phyloP scores from a whole-genome alignment of 2,888 invertebrate species.

The Drosophila kokeensis region DNA sequence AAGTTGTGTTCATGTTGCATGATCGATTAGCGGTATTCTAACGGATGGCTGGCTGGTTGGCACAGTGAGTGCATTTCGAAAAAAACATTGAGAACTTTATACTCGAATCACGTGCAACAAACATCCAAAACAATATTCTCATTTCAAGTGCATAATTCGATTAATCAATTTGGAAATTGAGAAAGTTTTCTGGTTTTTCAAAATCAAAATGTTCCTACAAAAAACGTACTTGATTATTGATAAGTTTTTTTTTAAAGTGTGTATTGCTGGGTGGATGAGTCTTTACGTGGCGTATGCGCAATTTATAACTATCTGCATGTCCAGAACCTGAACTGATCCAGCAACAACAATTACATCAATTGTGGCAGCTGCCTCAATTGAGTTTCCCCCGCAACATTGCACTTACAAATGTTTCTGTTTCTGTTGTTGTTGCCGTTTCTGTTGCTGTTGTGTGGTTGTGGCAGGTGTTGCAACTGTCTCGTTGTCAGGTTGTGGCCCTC shows the following conservation, averaged over 20 bases:
- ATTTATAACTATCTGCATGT: neutral
- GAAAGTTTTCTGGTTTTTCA: neutral
- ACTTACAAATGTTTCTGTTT: conserved; percentile 25
- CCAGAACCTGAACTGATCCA: neutral
- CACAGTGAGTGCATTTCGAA: neutral
- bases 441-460: conserved; percentile 47
- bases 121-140: neutral
- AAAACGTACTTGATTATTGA: too few species aligned
- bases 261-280: neutral
- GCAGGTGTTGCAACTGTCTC: conserved; percentile 70
- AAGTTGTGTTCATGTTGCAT: conserved; percentile 23
- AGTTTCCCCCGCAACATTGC: conserved; percentile 36
- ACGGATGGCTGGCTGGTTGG: conserved; percentile 7
- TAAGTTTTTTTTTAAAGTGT: neutral
- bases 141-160: neutral
- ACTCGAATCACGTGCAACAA: neutral
- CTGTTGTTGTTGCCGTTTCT: conserved; percentile 5
- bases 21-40: conserved; percentile 55
- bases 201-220: too few species aligned
- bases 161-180: neutral
- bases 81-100: neutral
- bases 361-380: conserved; percentile 33
- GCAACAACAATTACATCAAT: neutral
- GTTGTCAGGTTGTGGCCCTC: conserved; percentile 16
- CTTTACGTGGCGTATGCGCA: conserved; percentile 42